Evolutionary conservation across 2,888 invertebrate species (phyloP).

Genomic region (Microctonus aethiopoides): DNA sequence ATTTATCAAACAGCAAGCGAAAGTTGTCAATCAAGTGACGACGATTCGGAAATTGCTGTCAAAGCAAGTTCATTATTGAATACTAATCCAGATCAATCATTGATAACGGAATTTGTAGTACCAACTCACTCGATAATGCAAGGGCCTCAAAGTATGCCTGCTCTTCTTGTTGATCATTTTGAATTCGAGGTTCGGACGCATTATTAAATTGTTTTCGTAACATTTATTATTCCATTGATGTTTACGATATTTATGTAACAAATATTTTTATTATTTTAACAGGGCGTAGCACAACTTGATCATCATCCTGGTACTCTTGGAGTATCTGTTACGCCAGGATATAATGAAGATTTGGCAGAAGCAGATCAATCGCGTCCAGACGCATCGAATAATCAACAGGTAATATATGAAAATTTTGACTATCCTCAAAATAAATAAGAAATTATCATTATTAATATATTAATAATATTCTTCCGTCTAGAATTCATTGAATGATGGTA

Average conservation of each 20-base stretch:
- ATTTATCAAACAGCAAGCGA: conserved; percentile 59
- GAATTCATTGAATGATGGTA: conserved; percentile 37
- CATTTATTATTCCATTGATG: conserved; percentile 26
- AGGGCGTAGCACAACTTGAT: conserved; percentile 48
- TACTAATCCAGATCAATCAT: conserved; percentile 47
- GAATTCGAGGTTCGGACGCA: conserved; percentile 39
- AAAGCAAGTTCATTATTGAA: conserved; percentile 43
- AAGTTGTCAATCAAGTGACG: conserved; percentile 59
- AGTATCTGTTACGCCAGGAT: conserved; percentile 51
- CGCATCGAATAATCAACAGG: conserved; percentile 55
- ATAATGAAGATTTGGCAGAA: conserved; percentile 82
- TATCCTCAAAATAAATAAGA: background rate
- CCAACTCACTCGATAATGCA: conserved; percentile 37
- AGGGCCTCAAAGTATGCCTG: conserved; percentile 30
- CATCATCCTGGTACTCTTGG: conserved; percentile 38
- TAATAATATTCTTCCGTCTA: conserved; percentile 20
- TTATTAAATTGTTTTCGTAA: conserved; percentile 21
- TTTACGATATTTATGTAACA: too few species aligned
- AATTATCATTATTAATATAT: background rate
- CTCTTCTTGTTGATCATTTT: conserved; percentile 38
- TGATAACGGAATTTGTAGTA: conserved; percentile 42
- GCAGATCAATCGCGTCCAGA: conserved; percentile 79
- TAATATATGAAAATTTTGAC: conserved; percentile 32
- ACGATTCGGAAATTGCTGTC: conserved; percentile 56
- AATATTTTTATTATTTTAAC: too few species aligned